phyloP scores from a whole-genome alignment of 2,113 vertebrate species.

The Oplegnathus fasciatus region DNA sequence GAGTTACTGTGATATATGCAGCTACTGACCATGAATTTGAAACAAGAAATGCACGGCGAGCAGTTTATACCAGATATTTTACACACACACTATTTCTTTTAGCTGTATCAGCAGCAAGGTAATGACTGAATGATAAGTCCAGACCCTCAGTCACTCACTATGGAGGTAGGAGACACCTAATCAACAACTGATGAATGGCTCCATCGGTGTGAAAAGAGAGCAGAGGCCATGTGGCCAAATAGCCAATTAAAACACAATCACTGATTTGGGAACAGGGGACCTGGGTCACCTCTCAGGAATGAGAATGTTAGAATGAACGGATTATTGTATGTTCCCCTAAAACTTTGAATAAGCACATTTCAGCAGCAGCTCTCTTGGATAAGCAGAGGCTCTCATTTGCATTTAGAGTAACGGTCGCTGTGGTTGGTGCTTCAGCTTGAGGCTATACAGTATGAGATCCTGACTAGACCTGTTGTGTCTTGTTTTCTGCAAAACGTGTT shows the following conservation, averaged over 20 bases:
- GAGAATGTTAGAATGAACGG: conserved; percentile 10
- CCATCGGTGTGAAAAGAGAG: conserved; percentile 20
- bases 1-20: neutral
- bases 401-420: conserved; percentile 50
- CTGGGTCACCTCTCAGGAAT: conserved; percentile 14
- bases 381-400: conserved; percentile 47
- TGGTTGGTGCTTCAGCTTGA: conserved; percentile 27
- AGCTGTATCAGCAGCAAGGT: conserved; percentile 33
- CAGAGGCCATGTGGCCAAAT: conserved; percentile 18
- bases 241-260: conserved; percentile 57
- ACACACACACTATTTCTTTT: neutral
- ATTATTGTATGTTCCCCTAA: conserved; percentile 11
- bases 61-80: neutral
- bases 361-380: conserved; percentile 2
- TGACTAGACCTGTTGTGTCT: conserved; percentile 19
- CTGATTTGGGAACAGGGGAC: conserved; percentile 35
- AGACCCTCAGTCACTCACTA: conserved; percentile 12
- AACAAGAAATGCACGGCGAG: neutral
- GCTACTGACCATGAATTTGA: neutral
- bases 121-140: conserved; percentile 1
- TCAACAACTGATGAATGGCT: conserved; percentile 66
- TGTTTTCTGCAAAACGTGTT: conserved; percentile 46
- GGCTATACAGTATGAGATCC: conserved; percentile 2
- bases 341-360: conserved; percentile 32
- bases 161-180: conserved; percentile 34